phyloP scores from a whole-genome alignment of 2,797 vertebrate species.

The Naso thynnoides region DNA sequence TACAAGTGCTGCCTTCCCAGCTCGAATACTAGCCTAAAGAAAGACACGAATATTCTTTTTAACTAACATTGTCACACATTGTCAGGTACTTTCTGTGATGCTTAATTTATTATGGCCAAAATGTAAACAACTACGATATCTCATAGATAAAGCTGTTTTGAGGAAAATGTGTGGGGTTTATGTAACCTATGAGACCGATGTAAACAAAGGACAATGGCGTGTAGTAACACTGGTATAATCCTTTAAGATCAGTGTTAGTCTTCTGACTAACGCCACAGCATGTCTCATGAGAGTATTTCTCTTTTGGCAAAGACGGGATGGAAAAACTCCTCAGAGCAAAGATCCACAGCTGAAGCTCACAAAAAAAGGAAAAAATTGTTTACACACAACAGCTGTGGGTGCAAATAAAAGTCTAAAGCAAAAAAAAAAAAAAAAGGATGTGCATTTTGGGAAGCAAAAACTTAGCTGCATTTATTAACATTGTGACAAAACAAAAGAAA shows the following conservation, averaged over 20 bases:
- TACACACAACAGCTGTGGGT: conserved; percentile 38
- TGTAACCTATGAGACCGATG: too few relatives aligned
- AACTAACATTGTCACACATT: too few relatives aligned
- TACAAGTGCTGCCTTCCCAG: too few relatives aligned
- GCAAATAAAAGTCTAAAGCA: conserved; percentile 38
- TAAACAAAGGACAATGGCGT: too few relatives aligned
- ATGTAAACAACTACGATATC: too few relatives aligned
- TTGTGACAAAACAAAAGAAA: conserved; percentile 24
- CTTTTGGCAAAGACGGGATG: conserved; percentile 43
- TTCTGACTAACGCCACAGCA: conserved; percentile 28
- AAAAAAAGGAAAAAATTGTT: conserved; percentile 28
- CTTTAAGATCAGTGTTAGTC: conserved; percentile 47
- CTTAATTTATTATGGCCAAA: too few relatives aligned
- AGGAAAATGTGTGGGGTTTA: too few relatives aligned
- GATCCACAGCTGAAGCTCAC: conserved; percentile 39
- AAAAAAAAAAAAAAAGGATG: conserved; percentile 35
- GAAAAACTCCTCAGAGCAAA: conserved; percentile 52
- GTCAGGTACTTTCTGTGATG: too few relatives aligned
- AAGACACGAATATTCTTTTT: too few relatives aligned
- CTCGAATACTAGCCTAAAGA: too few relatives aligned
- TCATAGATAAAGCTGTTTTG: too few relatives aligned
- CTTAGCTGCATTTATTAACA: conserved; percentile 23
- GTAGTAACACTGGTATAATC: too few relatives aligned
- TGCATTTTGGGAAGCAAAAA: conserved; percentile 39
- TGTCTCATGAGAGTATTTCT: conserved; percentile 51